These are phyloP conservation scores for Troglohyphantes excavatus DNA, from an alignment of 2,888 invertebrate genomes.

Conservation along the genomic window DNA sequence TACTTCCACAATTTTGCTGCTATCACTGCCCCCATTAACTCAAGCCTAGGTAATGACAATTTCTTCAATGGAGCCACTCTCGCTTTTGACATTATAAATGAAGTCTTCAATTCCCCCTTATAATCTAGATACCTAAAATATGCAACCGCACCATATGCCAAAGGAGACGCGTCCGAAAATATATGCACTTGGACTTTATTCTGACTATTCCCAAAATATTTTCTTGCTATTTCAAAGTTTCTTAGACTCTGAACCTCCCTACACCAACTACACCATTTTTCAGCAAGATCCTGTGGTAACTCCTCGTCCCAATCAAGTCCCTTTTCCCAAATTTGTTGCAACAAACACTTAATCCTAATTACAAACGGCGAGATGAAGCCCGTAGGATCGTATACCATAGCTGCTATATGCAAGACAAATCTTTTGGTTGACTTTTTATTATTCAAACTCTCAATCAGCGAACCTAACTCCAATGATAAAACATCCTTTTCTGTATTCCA, in stretches of 20 bases:
- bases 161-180: conserved; percentile 9
- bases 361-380: no score
- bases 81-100: background rate
- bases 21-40: background rate
- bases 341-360: no score
- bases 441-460: no score
- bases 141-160: background rate
- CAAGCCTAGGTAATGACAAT: no score
- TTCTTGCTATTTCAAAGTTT: background rate
- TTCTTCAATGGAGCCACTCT: conserved; percentile 14
- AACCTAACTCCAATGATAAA: no score
- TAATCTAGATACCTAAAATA: background rate
- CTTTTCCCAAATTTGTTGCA: background rate
- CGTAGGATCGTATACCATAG: no score
- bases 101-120: background rate
- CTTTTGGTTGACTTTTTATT: no score
- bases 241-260: background rate
- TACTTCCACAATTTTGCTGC: background rate
- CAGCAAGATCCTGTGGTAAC: background rate
- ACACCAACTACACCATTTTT: background rate
- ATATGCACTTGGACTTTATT: background rate
- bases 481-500: no score
- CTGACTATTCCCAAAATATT: no score
- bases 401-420: no score
- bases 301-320: conserved; percentile 7